Evolutionary conservation across 2,888 invertebrate genomes (phyloP).

Genomic region (Thera obeliscata): DNA sequence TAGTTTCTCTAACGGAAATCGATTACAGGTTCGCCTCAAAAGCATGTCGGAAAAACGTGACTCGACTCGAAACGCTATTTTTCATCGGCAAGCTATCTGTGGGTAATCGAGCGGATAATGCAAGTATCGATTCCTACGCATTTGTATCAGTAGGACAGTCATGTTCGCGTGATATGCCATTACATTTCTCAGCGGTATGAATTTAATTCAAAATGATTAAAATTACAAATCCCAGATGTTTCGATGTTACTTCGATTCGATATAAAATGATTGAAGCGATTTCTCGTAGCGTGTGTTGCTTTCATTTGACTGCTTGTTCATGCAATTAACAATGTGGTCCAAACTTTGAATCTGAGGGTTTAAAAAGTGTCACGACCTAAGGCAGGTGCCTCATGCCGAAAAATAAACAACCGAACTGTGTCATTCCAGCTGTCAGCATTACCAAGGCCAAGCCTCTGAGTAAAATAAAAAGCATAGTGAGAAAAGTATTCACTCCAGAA

Average conservation of each 20-base stretch:
- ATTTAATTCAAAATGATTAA: neutral
- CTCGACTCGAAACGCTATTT: constrained; percentile 58
- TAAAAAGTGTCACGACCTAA: too few species aligned
- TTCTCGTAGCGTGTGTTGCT: too few species aligned
- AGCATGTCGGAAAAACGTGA: constrained; percentile 55
- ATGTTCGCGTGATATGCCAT: constrained; percentile 32
- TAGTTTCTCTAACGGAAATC: constrained; percentile 49
- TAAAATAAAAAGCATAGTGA: neutral
- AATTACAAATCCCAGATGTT: neutral
- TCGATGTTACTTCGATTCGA: neutral
- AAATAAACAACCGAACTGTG: neutral
- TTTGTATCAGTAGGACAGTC: constrained; percentile 32
- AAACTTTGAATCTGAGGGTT: too few species aligned
- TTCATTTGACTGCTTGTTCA: too few species aligned
- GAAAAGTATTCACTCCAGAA: neutral
- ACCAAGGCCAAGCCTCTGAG: neutral
- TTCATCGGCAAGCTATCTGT: constrained; percentile 57
- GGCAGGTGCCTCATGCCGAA: too few species aligned
- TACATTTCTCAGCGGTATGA: neutral
- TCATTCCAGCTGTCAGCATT: neutral
- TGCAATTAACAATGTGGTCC: too few species aligned
- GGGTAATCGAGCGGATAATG: constrained; percentile 67
- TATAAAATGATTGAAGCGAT: too few species aligned
- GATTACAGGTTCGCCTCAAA: constrained; percentile 55
- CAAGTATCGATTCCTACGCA: constrained; percentile 53